A percentile compares a stretch with the other conserved stretches of the same genome.
Conservation (phyloP, 2,888 invertebrate species). For the Drymonia ruficornis region DNA sequence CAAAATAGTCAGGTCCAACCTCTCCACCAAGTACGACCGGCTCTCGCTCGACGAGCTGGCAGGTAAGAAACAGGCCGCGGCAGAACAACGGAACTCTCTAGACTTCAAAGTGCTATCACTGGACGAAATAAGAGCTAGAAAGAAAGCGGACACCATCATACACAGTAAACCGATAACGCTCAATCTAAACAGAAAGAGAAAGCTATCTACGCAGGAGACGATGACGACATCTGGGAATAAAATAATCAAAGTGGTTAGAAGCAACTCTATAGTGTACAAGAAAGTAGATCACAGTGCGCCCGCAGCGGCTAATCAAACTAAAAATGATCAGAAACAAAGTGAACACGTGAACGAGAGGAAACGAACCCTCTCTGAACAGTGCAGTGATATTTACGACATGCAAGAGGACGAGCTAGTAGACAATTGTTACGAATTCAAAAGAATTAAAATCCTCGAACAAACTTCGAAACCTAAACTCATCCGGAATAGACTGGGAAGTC, state of each 20-base stretch:
- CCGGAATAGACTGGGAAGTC: conserved; percentile 58
- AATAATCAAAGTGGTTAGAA: conserved; percentile 76
- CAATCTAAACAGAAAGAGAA: conserved; percentile 69
- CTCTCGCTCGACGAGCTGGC: conserved; percentile 81
- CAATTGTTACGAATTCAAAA: conserved; percentile 73
- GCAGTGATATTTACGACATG: conserved; percentile 62
- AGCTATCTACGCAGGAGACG: conserved; percentile 72
- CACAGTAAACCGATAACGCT: conserved; percentile 62
- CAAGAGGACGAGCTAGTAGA: conserved; percentile 71
- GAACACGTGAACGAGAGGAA: conserved; percentile 62
- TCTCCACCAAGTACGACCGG: conserved; percentile 72
- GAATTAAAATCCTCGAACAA: conserved; percentile 64
- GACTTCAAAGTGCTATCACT: conserved; percentile 80
- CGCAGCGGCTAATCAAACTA: conserved; percentile 41
- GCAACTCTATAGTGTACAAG: conserved; percentile 76
- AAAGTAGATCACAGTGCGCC: conserved; percentile 61
- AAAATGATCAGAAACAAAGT: conserved; percentile 49
- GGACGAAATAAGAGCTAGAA: conserved; percentile 79
- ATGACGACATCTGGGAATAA: conserved; percentile 73
- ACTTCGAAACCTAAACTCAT: conserved; percentile 68
- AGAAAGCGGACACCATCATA: conserved; percentile 55
- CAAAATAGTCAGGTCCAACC: conserved; percentile 58
- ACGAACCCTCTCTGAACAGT: conserved; percentile 69
- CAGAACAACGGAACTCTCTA: conserved; percentile 52
- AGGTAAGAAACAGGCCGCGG: conserved; percentile 55